Evolutionary conservation across 2,888 invertebrate genomes (phyloP), one percentile per base, ranked within the genome.

Genomic region (Synergus umbraculus): DNA sequence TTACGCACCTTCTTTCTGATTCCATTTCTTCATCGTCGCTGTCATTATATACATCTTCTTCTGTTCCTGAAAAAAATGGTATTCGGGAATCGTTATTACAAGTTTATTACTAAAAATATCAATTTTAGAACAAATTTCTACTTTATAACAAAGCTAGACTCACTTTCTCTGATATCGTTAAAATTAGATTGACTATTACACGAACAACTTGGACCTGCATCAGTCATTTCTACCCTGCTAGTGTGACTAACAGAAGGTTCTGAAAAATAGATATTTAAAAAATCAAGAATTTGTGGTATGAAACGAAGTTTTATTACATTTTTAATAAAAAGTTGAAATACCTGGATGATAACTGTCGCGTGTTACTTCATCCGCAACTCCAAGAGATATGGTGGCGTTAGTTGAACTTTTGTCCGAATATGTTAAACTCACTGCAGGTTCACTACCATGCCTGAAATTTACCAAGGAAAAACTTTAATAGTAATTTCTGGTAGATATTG

Each of bases 391-490:
- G 3, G 94, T 94, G 46, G 95, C 94, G 84, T 93, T 94, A 0
- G 94, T 94, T 0, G 94, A 94, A 85, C 95, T 94, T 89, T 94
- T 94, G 85, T 94, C 93, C 18, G 94, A 94, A 88, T 95, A 95
- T 78, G 93, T 93, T 79, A 95, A 90, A 88, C 93, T 94, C 67
- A 95, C 94, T 76, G 95, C 94, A 9, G 95, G 95, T 88, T 95
- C 95, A 65, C 93, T 91, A 58, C 93, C 92, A 88, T 93, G 92
- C 88, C 93, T 93, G 77, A 12, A 87, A 86, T 64, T 64, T n/a
- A 2, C 2, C 3, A 54, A 49, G 80, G 13, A 4, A 64, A 76
- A 46, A 76, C 76, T 54, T 73, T 77, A 7, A 76, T 13, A 43
- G 15, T 60, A 22, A 18, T 65, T 43, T 7, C 18, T 18, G 77